Conservation (phyloP, 2,113 vertebrate species). For the Corythaeola cristata region DNA sequence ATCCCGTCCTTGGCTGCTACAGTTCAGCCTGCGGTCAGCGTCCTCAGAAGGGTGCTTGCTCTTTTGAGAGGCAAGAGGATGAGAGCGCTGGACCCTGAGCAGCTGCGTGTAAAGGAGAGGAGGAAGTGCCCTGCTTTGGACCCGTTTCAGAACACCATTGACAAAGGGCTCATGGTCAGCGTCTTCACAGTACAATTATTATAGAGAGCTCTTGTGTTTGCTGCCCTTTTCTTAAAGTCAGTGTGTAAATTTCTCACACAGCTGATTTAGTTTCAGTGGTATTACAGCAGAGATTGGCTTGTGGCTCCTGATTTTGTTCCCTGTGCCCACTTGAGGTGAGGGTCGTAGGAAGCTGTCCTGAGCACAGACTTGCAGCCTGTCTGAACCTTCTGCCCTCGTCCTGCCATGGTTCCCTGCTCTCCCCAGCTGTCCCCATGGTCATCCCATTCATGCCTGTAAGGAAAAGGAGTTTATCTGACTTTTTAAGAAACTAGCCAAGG, state of each 20-base stretch:
- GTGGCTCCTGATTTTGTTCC: not conserved
- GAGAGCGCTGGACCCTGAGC: not conserved
- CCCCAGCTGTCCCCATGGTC: not conserved
- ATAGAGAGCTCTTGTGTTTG: not conserved
- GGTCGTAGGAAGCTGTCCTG: not conserved
- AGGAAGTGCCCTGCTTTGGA: not conserved
- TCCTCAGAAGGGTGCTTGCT: not conserved
- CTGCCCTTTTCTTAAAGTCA: not conserved
- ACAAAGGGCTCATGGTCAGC: not conserved
- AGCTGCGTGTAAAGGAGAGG: not conserved
- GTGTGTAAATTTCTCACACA: not conserved
- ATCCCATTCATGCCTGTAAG: not conserved
- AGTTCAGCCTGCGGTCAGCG: not conserved
- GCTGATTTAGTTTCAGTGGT: not conserved
- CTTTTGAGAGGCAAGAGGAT: not conserved
- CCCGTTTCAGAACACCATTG: not conserved
- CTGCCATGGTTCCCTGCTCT: not conserved
- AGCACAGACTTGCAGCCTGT: accelerated
- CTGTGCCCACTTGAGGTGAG: not conserved
- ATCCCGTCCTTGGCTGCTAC: not conserved
- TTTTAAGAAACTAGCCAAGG: not conserved
- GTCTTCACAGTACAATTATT: not conserved
- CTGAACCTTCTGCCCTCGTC: not conserved
- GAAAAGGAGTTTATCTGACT: not conserved
- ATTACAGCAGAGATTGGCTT: not conserved